phyloP scores from a whole-genome alignment of 1,140 invertebrate species.

The Hycleus cichorii region DNA sequence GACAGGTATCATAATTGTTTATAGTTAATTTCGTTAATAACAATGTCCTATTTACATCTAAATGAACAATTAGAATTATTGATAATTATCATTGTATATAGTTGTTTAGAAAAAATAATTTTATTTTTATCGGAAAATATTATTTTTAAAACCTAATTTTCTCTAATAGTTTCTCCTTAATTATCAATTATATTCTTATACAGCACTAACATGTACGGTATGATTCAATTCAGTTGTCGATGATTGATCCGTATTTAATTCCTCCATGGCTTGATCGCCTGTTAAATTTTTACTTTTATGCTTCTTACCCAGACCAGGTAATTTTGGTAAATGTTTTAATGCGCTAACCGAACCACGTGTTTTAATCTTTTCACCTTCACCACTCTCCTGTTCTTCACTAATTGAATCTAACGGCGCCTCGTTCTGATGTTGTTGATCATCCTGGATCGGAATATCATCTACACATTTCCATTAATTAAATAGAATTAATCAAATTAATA shows the following conservation, averaged over 20 bases:
- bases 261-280: conserved; percentile 22
- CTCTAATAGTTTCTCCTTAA: neutral
- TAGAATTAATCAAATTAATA: neutral
- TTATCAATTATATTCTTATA: conserved; percentile 19
- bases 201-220: conserved; percentile 37
- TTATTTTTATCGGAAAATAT: no score
- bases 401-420: conserved; percentile 37
- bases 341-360: conserved; percentile 31
- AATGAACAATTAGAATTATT: no score
- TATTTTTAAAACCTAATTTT: neutral
- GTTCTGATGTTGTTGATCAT: conserved; percentile 22
- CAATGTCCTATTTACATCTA: no score
- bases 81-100: no score
- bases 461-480: neutral
- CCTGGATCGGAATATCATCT: conserved; percentile 42
- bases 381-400: conserved; percentile 37
- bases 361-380: conserved; percentile 30
- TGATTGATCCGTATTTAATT: conserved; percentile 9
- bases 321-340: conserved; percentile 38
- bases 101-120: no score
- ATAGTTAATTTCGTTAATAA: no score
- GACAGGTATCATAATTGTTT: no score
- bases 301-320: conserved; percentile 38
- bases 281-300: conserved; percentile 30
- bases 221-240: conserved; percentile 23